Percentiles rank a stretch among this genome's conserved stretches.
Conservation (phyloP, 2,113 vertebrate genomes). For the Urocitellus parryii region DNA sequence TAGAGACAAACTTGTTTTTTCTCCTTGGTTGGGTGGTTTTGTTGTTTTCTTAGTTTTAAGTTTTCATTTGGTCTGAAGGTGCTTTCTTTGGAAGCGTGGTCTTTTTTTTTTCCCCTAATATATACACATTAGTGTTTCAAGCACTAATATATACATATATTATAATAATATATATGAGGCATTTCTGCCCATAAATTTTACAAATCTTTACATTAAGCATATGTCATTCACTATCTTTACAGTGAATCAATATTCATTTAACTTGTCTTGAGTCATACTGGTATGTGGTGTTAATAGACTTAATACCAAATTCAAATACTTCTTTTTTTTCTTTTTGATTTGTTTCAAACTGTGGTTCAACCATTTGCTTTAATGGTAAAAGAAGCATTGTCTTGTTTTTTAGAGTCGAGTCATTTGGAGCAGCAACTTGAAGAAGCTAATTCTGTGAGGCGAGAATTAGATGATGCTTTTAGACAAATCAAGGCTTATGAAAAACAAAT, state of each 20-base stretch:
- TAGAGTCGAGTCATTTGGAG: constrained; percentile 94
- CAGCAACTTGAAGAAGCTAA: constrained; percentile 95
- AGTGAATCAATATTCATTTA: not conserved
- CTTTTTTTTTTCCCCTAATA: not conserved
- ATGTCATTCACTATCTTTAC: not conserved
- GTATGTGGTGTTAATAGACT: not conserved
- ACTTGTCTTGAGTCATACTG: not conserved
- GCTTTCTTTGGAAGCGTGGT: not conserved
- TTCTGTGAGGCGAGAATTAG: constrained; percentile 90
- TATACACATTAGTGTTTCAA: too few relatives aligned
- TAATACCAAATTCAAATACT: not conserved
- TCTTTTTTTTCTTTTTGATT: not conserved
- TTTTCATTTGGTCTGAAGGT: not conserved
- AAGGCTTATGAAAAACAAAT: constrained; percentile 96
- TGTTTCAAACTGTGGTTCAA: constrained; percentile 30
- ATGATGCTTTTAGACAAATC: constrained; percentile 94
- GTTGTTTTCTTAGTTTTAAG: not conserved
- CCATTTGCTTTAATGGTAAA: constrained; percentile 46
- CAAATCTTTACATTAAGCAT: not conserved
- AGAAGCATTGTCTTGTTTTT: constrained; percentile 64
- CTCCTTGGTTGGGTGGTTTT: not conserved
- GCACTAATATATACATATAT: too few relatives aligned
- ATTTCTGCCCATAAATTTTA: not conserved
- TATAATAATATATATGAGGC: not conserved
- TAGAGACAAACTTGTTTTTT: not conserved